Conservation (phyloP, 1,140 invertebrate species). For the Catajapyx aquilonaris region DNA sequence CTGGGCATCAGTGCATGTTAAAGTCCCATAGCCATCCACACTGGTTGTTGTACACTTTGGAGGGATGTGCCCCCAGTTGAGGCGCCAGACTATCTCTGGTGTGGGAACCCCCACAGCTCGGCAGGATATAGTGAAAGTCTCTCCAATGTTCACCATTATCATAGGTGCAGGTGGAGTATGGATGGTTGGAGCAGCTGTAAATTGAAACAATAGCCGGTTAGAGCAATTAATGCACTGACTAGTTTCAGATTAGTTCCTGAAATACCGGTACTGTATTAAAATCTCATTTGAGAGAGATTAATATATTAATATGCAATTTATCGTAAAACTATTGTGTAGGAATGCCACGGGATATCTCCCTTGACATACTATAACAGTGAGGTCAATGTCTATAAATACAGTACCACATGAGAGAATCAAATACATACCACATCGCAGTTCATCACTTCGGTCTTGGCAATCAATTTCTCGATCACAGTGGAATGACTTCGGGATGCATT, state of each 20-base stretch:
- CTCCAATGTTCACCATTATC: slow-evolving; percentile 42
- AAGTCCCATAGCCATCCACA: slow-evolving; percentile 40
- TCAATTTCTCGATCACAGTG: slow-evolving; percentile 81
- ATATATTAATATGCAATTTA: no score
- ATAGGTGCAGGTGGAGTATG: slow-evolving; percentile 42
- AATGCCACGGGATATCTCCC: no score
- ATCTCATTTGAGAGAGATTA: no score
- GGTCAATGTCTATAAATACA: no score
- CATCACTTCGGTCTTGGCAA: slow-evolving; percentile 73
- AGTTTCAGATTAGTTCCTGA: no score
- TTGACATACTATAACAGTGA: no score
- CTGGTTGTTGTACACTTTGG: slow-evolving; percentile 55
- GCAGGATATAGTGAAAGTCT: slow-evolving; percentile 57
- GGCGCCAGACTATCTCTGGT: slow-evolving; percentile 81
- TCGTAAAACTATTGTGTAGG: no score
- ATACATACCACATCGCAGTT: slow-evolving; percentile 70
- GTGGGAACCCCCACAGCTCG: slow-evolving; percentile 69
- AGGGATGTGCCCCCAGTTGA: slow-evolving; percentile 93
- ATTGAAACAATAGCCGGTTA: slow-evolving; percentile 10
- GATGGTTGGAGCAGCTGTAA: slow-evolving; percentile 34
- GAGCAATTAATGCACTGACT: no score
- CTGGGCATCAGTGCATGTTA: slow-evolving; percentile 27
- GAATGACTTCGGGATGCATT: slow-evolving; percentile 83
- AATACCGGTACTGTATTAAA: no score
- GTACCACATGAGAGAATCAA: no score